Conservation (phyloP, 2,888 invertebrate genomes). For the Melikaiella ostensackeni region DNA sequence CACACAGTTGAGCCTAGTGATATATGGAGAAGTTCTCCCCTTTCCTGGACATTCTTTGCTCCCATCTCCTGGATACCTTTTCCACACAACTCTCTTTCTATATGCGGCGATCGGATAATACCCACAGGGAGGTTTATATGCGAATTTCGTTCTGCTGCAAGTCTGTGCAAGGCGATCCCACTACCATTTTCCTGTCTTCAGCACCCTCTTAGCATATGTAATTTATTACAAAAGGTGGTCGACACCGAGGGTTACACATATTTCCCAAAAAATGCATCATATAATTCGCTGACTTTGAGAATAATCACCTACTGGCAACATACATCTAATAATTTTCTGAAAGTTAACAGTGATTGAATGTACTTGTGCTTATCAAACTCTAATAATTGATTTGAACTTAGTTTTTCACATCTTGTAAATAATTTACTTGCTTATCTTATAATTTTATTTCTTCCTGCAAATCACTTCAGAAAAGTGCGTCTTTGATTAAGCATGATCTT, state of each 20-base stretch:
- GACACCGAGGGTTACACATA: conserved; percentile 42
- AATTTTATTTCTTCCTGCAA: too few species aligned
- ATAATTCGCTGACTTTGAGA: background rate
- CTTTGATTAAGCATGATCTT: too few species aligned
- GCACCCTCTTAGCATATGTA: conserved; percentile 39
- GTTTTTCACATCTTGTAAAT: too few species aligned
- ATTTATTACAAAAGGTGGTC: conserved; percentile 47
- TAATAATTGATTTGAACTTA: too few species aligned
- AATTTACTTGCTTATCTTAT: too few species aligned
- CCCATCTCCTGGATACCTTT: background rate
- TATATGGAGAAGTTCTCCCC: conserved; percentile 19
- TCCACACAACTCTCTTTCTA: background rate
- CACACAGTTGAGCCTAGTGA: background rate
- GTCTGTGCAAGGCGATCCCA: conserved; percentile 29
- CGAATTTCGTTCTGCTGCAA: conserved; percentile 46
- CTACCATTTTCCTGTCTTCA: conserved; percentile 43
- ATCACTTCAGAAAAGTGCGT: too few species aligned
- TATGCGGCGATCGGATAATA: conserved; percentile 46
- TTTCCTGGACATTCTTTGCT: conserved; percentile 16
- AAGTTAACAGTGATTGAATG: too few species aligned
- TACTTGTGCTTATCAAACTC: too few species aligned
- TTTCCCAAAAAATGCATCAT: conserved; percentile 23
- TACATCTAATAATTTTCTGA: background rate
- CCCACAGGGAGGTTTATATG: conserved; percentile 46
- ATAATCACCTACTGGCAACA: background rate